Evolutionary conservation across 2,113 vertebrate genomes (phyloP), one percentile per base, ranked within the genome.

Genomic region (Sander lucioperca): DNA sequence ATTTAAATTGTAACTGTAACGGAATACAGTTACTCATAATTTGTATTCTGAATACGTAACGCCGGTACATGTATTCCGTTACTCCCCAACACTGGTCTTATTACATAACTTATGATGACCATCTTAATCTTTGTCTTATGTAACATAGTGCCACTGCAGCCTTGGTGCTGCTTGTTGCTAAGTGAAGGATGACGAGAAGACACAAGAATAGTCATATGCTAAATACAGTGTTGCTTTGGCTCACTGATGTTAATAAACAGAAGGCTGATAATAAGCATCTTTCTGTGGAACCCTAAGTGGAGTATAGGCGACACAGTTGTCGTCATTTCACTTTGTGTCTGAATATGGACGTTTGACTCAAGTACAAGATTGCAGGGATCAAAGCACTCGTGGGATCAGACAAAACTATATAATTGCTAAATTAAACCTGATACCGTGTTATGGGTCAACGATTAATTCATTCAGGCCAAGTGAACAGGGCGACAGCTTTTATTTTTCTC

Each of bases 81-180:
- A 27, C 27, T 27, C 27, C 27, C 27, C 27, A 27, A 27, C 27
- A 27, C 27, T 27, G 27, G 50, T 51, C 30, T 82, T 58, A 45
- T 82, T 85, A 66, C 62, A 69, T 83, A 77, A 82, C 25, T 62
- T 74, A 23, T 56, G 47, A 83, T 85, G 58, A 51, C n/a, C 14
- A 25, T 80, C 51, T 58, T 78, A 50, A 79, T 80, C 48, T 62
- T 71, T 2, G 43, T 76, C 43, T 91, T 89, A 80, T 80, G 57
- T 85, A 87, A 90, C 64, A 5, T 2, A 7, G 43, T 51, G 58
- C 74, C 68, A 18, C 53, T 23, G 66, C 36, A 80, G 80, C 73
- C 70, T 54, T 66, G 51, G 27, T 48, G 54, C 66, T 58, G 47
- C 56, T 63, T 45, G 81, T 92, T 91, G 86, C 89, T 86, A 86